Conservation (phyloP, 2,888 invertebrate species). For the Dicyrtoma fusca region DNA sequence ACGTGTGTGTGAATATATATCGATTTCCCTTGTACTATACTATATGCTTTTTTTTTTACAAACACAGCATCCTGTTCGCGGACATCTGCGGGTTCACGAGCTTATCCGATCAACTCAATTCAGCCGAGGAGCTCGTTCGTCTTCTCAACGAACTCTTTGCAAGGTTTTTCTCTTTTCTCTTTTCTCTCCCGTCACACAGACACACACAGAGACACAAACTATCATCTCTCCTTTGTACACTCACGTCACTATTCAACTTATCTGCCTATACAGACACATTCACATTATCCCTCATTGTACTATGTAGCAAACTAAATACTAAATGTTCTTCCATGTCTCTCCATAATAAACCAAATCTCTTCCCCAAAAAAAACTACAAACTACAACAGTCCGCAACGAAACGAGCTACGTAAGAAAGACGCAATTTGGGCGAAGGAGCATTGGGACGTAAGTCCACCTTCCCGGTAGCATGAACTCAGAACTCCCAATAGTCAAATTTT, state of each 20-base stretch:
- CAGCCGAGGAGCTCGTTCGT: constrained; percentile 83
- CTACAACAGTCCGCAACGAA: too few relatives aligned
- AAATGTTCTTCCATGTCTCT: neutral
- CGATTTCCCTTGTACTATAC: constrained; percentile 13
- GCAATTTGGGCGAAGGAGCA: too few relatives aligned
- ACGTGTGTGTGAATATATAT: neutral
- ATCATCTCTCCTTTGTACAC: constrained; percentile 15
- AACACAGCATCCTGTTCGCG: constrained; percentile 81
- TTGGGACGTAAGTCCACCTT: too few relatives aligned
- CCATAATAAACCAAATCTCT: too few relatives aligned
- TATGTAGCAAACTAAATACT: neutral
- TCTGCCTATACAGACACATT: neutral
- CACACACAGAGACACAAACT: constrained; percentile 8
- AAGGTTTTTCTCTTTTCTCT: constrained; percentile 63
- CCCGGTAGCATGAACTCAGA: too few relatives aligned
- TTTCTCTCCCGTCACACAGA: neutral
- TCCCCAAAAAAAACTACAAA: too few relatives aligned
- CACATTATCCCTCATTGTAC: neutral
- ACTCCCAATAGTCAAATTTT: too few relatives aligned
- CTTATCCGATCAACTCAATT: constrained; percentile 84
- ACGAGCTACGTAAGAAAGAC: too few relatives aligned
- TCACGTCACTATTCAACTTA: neutral
- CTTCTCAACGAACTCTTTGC: constrained; percentile 88
- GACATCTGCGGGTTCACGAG: constrained; percentile 93
- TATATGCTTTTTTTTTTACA: constrained; percentile 6